Evolutionary conservation across 1,140 invertebrate species (phyloP).

Genomic region (Zaprionus tsacasi): DNA sequence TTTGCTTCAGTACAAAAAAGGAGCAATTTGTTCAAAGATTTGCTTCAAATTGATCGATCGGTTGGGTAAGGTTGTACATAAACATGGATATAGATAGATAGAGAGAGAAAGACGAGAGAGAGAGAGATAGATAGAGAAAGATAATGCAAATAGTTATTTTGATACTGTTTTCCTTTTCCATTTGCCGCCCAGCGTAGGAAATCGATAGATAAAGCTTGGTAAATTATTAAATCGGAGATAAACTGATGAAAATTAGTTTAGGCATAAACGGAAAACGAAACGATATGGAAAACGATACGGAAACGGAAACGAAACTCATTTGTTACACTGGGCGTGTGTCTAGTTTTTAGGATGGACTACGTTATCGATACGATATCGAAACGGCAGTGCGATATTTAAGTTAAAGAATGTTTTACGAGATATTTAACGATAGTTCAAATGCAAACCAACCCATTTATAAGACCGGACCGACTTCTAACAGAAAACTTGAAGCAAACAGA

Average conservation of each 20-base stretch:
- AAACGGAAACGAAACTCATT: constrained; percentile 28
- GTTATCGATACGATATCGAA: neutral
- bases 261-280: constrained; percentile 1
- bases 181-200: constrained; percentile 77
- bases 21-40: constrained; percentile 79
- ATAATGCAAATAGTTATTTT: constrained; percentile 4
- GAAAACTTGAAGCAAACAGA: constrained; percentile 31
- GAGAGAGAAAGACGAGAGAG: neutral
- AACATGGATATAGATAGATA: neutral
- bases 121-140: neutral
- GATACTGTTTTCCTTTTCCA: constrained; percentile 24
- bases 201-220: constrained; percentile 33
- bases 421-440: neutral
- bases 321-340: constrained; percentile 65
- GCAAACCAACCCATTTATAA: neutral
- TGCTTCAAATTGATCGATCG: constrained; percentile 60
- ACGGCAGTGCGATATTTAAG: neutral
- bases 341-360: neutral
- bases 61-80: neutral
- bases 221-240: constrained; percentile 11
- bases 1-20: constrained; percentile 59
- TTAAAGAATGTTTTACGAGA: neutral
- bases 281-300: neutral
- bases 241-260: constrained; percentile 4
- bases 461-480: neutral